Base-by-base conservation (phyloP, 2,113 vertebrate species). In the Hydropotes inermis region DNA sequence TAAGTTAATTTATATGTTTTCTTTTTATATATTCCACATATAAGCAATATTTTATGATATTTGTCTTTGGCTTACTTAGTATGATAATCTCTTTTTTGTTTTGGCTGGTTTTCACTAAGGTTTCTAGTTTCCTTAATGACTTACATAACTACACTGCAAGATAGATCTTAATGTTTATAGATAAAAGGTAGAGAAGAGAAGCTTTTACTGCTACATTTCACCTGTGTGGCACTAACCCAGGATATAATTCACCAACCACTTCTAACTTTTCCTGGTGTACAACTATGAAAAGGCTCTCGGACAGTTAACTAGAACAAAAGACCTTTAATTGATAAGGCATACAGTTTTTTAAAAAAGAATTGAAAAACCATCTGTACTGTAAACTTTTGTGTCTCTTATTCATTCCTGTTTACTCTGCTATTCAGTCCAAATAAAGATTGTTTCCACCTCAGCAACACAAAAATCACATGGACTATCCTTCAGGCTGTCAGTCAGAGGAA, bases 401-500 rank as follows among this genome's bases (percentile, higher is more conserved):
- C 98, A 98, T 89, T 98, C 94, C 95, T 98, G 97, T 98, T 98
- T 97, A 98, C 98, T 98, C 95, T 98, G 70, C 97, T 98, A 94
- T 97, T 98, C 97, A 97, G 93, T 98, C 98, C 98, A 98, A 99
- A 99, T 97, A 98, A 98, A 99, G 98, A 99, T 98, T 98, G 98
- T 98, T 99, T 99, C 98, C 97, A 99, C 99, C 99, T 98, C 98
- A 98, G 98, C 98, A 99, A 98, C 96, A 98, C 97, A 96, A 98
- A 96, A 98, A 97, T 99, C 98, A 98, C 98, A 98, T 98, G 98
- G 98, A 98, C 98, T 98, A 94, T 98, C 98, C 98, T 99, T 98
- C 98, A 98, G 98, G 97, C 99, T 99, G 98, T 99, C 99, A 99
- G 97, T 99, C 99, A 99, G 92, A 98, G 98, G 97, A 98, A 98